A percentile compares a stretch with the other conserved stretches of the same genome.
phyloP scores from a whole-genome alignment of 1,140 invertebrate species.

The Oreohelix idahoensis region DNA sequence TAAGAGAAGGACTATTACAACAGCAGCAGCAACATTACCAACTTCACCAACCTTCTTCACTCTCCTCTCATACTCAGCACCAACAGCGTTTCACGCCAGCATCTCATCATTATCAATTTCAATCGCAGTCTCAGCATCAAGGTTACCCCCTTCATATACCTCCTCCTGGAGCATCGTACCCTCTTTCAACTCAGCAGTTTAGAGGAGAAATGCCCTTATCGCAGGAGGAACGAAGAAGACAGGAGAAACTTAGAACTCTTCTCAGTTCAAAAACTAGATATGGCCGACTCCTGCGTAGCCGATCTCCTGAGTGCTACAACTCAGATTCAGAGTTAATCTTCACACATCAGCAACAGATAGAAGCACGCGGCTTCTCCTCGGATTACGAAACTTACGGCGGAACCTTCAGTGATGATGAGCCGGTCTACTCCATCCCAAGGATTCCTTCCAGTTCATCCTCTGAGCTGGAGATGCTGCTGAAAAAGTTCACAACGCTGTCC shows the following conservation, averaged over 20 bases:
- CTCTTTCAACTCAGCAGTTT: conserved; percentile 12
- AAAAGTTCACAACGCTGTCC: conserved; percentile 78
- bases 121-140: not conserved
- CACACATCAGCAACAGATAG: conserved; percentile 75
- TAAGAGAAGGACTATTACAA: conserved; percentile 37
- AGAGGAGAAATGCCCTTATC: conserved; percentile 32
- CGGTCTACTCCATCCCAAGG: conserved; percentile 65
- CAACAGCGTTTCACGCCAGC: not conserved
- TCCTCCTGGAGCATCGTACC: not conserved
- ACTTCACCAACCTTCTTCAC: conserved; percentile 21
- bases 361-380: conserved; percentile 61
- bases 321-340: conserved; percentile 88
- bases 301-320: conserved; percentile 71
- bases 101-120: not conserved
- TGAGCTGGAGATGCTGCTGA: conserved; percentile 78
- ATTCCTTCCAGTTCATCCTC: conserved; percentile 63
- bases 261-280: conserved; percentile 67
- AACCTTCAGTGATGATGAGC: conserved; percentile 65
- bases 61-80: not conserved
- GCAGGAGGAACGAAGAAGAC: conserved; percentile 56
- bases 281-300: conserved; percentile 56
- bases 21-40: conserved; percentile 26
- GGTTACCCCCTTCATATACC: not conserved
- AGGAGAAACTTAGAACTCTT: conserved; percentile 64
- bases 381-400: conserved; percentile 69